Percentiles rank a stretch among this genome's conserved stretches.
Conservation (phyloP, 2,113 vertebrate species). For the Aptenodytes forsteri region DNA sequence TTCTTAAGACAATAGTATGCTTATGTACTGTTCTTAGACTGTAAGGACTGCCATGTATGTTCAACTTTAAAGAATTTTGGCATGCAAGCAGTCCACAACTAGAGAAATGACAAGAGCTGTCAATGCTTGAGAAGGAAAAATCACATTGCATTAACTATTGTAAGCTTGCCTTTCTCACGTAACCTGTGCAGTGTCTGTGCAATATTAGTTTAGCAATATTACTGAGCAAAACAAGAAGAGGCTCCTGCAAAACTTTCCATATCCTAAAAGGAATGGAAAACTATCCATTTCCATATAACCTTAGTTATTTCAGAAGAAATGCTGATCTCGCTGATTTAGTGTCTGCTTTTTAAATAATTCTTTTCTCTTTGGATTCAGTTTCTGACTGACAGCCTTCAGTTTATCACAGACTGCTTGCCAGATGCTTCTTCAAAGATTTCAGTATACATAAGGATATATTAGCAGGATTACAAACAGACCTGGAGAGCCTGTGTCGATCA, state of each 20-base stretch:
- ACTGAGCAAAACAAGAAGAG: neutral
- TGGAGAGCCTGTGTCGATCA: neutral
- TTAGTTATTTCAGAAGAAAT: neutral
- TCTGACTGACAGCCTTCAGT: neutral
- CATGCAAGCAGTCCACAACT: neutral
- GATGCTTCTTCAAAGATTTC: neutral
- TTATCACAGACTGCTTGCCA: neutral
- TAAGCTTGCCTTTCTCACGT: neutral
- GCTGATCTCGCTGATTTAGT: neutral
- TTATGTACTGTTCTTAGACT: neutral
- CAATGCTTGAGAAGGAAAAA: neutral
- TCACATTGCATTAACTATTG: neutral
- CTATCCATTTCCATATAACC: neutral
- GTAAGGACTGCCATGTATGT: neutral
- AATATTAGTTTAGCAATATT: neutral
- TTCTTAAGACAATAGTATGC: neutral
- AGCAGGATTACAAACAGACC: neutral
- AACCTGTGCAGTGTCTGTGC: neutral
- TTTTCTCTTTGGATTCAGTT: neutral
- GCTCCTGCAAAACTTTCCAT: neutral
- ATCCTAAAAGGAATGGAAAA: neutral
- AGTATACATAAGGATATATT: neutral
- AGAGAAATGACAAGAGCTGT: neutral
- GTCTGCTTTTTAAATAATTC: neutral
- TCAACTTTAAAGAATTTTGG: neutral